Base-by-base conservation (phyloP, 2,797 vertebrate species). In the Protosalanx chinensis region DNA sequence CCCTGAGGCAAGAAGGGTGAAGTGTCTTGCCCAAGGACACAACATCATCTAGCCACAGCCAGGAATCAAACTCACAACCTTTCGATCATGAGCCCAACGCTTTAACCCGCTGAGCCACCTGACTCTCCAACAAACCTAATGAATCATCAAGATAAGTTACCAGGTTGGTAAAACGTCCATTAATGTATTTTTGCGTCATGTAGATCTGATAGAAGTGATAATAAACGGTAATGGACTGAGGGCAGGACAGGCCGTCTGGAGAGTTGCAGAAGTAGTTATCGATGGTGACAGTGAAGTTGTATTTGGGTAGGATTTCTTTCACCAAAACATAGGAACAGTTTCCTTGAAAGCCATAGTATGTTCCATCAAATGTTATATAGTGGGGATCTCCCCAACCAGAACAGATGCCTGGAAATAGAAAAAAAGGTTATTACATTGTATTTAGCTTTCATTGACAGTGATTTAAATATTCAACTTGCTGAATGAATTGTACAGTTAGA, bases 241-340 rank as follows among this genome's bases (percentile, higher is more conserved):
- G 87, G 68, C 91, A 93, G 72, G 84, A 84, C 1, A 85, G 41
- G 20, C 71, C 72, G 18, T 89, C 77, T 41, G 4, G 0, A 23
- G 74, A 18, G 33, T 41, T 88, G 3, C 95, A 98, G 10, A 92
- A 84, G 72, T 91, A 89, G 81, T 95, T 96, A 74, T 94, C 91
- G 1, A 96, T 91, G 73, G 94, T 91, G 51, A 97, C 78, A 23
- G 84, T 88, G 46, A 92, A 91, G 83, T 95, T 90, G 70, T 92
- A 81, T 0, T 4, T 91, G 60, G 91, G 80, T 4, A 37, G 0
- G 66, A 94, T 87, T 84, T 97, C 93, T 88, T 96, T 94, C 80
- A 97, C 88, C 67, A 98, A 88, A 71, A 94, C 87, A 0, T 96
- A 96, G 0, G 95, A 95, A 76, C 95, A 97, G 82, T 94, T 94